Percentiles rank a stretch among this genome's conserved stretches.
Conservation (phyloP, 2,797 vertebrate genomes). For the Helicolenus hilgendorfi region DNA sequence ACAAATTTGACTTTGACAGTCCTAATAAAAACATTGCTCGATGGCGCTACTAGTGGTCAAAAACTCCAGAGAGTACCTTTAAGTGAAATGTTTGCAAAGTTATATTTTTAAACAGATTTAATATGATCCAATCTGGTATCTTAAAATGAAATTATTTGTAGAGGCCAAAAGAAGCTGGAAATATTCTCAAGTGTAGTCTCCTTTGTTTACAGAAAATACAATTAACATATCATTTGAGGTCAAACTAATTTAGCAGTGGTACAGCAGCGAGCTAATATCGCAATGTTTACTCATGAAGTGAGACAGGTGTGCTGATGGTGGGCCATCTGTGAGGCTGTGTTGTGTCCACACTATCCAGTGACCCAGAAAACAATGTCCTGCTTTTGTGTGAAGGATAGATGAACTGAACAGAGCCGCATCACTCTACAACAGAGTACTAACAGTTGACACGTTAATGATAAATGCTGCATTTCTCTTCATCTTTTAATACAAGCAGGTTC, state of each 20-base stretch:
- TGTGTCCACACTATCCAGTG: constrained; percentile 62
- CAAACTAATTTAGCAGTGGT: background rate
- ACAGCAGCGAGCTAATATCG: background rate
- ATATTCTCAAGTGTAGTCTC: background rate
- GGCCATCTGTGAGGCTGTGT: constrained; percentile 58
- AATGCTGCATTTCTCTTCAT: background rate
- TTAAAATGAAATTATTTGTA: background rate
- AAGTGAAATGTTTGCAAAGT: background rate
- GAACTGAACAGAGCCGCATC: background rate
- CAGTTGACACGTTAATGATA: background rate
- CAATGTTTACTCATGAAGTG: constrained; percentile 40
- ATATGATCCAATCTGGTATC: background rate
- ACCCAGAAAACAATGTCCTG: constrained; percentile 63
- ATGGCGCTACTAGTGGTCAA: background rate
- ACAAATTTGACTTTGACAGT: too few relatives aligned
- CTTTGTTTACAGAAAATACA: background rate
- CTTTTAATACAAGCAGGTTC: background rate
- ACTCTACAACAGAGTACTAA: background rate
- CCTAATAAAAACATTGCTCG: background rate
- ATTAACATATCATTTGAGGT: constrained; percentile 18
- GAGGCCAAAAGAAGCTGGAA: background rate
- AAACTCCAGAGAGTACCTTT: background rate
- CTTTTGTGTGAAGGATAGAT: constrained; percentile 25
- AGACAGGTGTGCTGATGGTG: constrained; percentile 45
- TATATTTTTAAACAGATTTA: background rate